Evolutionary conservation across 2,888 invertebrate species (phyloP).

Genomic region (Fragum whitleyi): DNA sequence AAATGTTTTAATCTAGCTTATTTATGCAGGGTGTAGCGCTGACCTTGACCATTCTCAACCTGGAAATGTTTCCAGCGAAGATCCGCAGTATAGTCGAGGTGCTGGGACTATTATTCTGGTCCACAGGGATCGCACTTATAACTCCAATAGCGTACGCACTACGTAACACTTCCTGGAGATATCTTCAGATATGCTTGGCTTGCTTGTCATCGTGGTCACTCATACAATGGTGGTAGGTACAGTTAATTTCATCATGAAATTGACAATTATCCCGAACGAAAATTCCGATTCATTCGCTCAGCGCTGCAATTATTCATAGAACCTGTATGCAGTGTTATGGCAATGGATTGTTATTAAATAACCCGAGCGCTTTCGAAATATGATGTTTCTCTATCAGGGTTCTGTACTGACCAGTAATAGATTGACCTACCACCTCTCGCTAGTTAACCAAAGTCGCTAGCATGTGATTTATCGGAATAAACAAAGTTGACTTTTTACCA

Average conservation of each 20-base stretch:
- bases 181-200: constrained; percentile 66
- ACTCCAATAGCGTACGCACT: constrained; percentile 68
- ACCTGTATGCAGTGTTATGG: no score
- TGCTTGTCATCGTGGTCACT: constrained; percentile 58
- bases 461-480: no score
- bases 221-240: constrained; percentile 63
- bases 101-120: constrained; percentile 65
- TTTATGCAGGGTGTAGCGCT: background rate
- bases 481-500: no score
- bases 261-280: background rate
- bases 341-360: no score
- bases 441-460: no score
- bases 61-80: constrained; percentile 70
- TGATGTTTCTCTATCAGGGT: no score
- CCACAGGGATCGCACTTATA: constrained; percentile 59
- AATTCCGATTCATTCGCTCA: no score
- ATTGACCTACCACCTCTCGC: no score
- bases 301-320: no score
- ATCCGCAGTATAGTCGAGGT: constrained; percentile 61
- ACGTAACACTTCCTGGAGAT: constrained; percentile 69
- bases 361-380: no score
- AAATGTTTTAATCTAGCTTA: background rate
- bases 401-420: no score
- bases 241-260: background rate
- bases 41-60: constrained; percentile 50